Base-by-base conservation (phyloP, 1,140 invertebrate species). In the Cherax quadricarinatus region DNA sequence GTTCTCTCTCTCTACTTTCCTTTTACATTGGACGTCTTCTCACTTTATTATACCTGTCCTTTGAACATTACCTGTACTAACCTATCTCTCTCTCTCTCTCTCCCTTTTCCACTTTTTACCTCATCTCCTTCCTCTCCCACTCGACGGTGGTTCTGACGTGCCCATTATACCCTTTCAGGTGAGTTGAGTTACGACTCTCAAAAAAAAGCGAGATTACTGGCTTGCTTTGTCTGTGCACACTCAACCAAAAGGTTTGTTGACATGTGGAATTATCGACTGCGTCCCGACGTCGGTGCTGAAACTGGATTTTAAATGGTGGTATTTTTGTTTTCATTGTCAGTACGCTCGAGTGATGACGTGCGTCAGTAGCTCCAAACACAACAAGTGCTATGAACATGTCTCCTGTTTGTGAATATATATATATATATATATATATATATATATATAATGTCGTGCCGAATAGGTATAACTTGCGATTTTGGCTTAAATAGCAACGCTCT, bases 371-470 rank as follows among this genome's bases (percentile, higher is more conserved):
- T 57, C 12, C 53, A 1, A 57, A 57, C 6, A 14, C 12, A 0
- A 57, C 0, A 57, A 57, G 53, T 57, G 53, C 53, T 9, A 3
- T 82, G 48, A 41, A 82, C 4, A 86, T 86, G 30, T 86, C 16
- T 86, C 66, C 62, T 83, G 51, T 84, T 62, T 84, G 21, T 84
- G 57, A 57, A 57, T 84, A 84, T 84, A 57, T 84, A 84, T 84
- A 57, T 84, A 57, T 84, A 84, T 84, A 84, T 60, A 83, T 83
- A 83, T 53, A 83, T 83, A 83, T 83, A 83, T 83, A 83, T 83
- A 83, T 83, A 83, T 83, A 57, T 57, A 57, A n/a, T n/a, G n/a
- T n/a, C n/a, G n/a, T n/a, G n/a, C n/a, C n/a, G n/a, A n/a, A n/a
- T n/a, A n/a, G n/a, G n/a, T n/a, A n/a, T n/a, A n/a, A n/a, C n/a